Evolutionary conservation across 2,888 invertebrate genomes (phyloP), one percentile per base, ranked within the genome.

Genomic region (Anoncus sp.): DNA sequence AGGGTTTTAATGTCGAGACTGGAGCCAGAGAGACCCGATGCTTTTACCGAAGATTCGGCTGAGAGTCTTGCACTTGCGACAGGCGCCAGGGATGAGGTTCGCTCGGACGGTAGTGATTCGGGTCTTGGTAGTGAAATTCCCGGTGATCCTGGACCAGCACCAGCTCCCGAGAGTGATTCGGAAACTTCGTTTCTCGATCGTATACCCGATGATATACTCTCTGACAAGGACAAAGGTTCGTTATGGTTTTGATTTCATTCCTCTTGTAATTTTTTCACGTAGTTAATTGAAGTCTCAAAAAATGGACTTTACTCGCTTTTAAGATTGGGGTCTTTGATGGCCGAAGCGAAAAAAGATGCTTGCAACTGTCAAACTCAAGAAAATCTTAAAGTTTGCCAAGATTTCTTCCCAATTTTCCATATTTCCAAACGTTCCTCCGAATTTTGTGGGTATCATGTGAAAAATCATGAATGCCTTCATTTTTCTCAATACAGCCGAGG

Each of bases 51-150:
- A 66, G 91, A 90, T 60, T 91, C 91, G 0, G 91, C 90, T 1
- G 90, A 90, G 71, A 90, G 91, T 47, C 75, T 90, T 20, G 84
- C 90, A 0, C 81, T 91, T 7, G 87, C 87, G 0, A 83, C 89
- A 0, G 88, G 89, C 9, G 85, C 85, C 3, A 82, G 89, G 57
- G 91, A 91, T 69, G 91, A 91, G 66, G 90, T 91, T 3, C 93
- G 96, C 70, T 96, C 96, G 49, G 96, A 97, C 87, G 96, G 96
- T 9, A 97, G 97, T 66, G 97, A 97, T 91, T 97, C 96, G 0
- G 97, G 97, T 0, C 90, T 97, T 35, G 97, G 97, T 5, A 95
- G 95, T 40, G 97, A 97, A 91, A 93, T 95, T 69, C 92, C 93
- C 70, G 95, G 95, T 79, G 95, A 95, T 85, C 81, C 89, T 18